Evolutionary conservation across 2,113 vertebrate genomes (phyloP).

Genomic region (Corythaixoides concolor): DNA sequence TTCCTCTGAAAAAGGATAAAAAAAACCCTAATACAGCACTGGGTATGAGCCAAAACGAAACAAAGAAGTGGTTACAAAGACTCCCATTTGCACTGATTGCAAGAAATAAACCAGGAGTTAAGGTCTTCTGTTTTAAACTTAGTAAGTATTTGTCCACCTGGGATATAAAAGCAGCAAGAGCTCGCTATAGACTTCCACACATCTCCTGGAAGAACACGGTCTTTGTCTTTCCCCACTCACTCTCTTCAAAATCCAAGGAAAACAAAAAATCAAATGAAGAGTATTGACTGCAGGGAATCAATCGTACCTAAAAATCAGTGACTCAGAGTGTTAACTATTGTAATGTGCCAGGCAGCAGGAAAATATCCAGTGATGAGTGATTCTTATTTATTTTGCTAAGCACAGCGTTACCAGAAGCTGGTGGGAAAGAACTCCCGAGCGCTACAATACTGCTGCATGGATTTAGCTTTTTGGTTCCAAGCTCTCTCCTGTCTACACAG

Average conservation of each 20-base stretch:
- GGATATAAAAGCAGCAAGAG: not conserved
- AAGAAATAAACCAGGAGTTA: not conserved
- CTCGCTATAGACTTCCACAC: not conserved
- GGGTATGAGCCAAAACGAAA: not conserved
- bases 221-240: rapidly evolving
- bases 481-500: not conserved
- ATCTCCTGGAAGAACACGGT: not conserved
- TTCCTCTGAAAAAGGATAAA: not conserved
- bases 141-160: not conserved
- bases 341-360: not conserved
- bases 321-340: not conserved
- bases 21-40: not conserved
- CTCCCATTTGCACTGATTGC: not conserved
- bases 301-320: not conserved
- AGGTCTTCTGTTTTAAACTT: not conserved
- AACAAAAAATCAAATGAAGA: not conserved
- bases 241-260: not conserved
- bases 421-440: not conserved
- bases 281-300: not conserved
- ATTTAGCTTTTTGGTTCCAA: not conserved
- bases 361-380: not conserved
- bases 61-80: not conserved
- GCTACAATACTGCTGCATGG: rapidly evolving
- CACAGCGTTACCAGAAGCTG: not conserved
- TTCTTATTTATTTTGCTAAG: not conserved